Base-by-base conservation (phyloP, 2,888 invertebrate species). In the Calameuta filiformis region DNA sequence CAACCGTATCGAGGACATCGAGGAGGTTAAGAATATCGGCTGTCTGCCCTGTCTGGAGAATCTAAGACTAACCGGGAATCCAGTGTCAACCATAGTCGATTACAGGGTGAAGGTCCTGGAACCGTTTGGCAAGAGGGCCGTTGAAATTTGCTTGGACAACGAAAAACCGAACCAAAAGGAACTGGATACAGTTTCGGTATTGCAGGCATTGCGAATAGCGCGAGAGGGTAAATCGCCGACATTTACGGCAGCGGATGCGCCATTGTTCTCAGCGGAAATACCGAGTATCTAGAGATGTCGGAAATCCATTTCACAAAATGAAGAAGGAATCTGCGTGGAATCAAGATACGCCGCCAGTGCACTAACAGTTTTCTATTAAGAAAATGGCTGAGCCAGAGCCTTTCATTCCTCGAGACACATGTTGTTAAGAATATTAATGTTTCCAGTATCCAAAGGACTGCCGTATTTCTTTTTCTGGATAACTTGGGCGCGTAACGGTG, bases 61-160 rank as follows among this genome's bases (percentile, higher is more conserved):
- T 91, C 92, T 99, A n/a, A 94, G 95, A 88, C 92, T 99, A 73
- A 96, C 96, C 0, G 98, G 98, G 0, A 99, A 99, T 92, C 96
- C 97, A 30, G 96, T 99, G 0, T 97, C 98, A 0, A 94, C 96
- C 1, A 94, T 95, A 77, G 94, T 96, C 89, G 98, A 99, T 92
- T 99, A 98, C 89, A 94, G 99, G 86, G 96, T 97, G 0, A 96
- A 97, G 88, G 96, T 98, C 3, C 93, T 99, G 83, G 97, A 98
- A 86, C 94, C 96, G 85, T 98, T 99, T 89, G 96, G 96, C 75
- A 94, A 95, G 73, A 94, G 98, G 82, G 97, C 97, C 85, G 92
- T 94, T 23, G 97, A 98, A 90, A 95, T 99, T 68, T 95, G 95
- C 87, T 92, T 99, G 80, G 99, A 99, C 89, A 97, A 97, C 89